phyloP scores from a whole-genome alignment of 1,140 invertebrate genomes.

The Brachionus paranguensis region DNA sequence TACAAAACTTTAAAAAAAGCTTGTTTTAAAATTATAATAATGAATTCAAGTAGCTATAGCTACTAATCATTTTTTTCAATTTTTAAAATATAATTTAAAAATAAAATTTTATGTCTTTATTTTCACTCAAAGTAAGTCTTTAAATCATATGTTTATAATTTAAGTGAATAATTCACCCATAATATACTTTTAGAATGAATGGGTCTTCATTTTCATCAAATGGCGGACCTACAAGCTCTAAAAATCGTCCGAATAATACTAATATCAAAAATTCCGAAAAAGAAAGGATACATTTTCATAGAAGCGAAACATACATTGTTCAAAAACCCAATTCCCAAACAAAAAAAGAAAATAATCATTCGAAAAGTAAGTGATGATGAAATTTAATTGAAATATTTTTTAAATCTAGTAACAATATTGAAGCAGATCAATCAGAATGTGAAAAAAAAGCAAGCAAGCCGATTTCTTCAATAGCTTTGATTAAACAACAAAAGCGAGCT shows the following conservation, averaged over 20 bases:
- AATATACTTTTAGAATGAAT: not conserved
- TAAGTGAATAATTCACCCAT: too few relatives aligned
- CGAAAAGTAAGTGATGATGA: not conserved
- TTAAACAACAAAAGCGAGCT: conserved; percentile 29
- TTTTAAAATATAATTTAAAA: not conserved
- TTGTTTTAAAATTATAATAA: not conserved
- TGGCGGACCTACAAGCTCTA: not conserved
- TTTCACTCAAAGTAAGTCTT: too few relatives aligned
- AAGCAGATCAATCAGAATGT: not conserved
- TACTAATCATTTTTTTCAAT: not conserved
- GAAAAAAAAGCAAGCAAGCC: not conserved
- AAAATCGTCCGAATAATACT: not conserved
- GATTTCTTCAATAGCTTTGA: not conserved
- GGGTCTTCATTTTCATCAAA: not conserved
- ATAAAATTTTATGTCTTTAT: too few relatives aligned
- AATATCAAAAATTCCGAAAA: not conserved
- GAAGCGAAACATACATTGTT: not conserved
- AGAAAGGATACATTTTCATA: not conserved
- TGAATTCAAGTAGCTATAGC: not conserved
- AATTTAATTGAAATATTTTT: too few relatives aligned
- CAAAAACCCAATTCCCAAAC: not conserved
- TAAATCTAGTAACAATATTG: too few relatives aligned
- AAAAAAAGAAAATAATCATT: not conserved
- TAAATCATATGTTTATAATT: too few relatives aligned
- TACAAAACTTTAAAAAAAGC: too few relatives aligned